Conservation (phyloP, 2,888 invertebrate species). For the Clitarchus hookeri region DNA sequence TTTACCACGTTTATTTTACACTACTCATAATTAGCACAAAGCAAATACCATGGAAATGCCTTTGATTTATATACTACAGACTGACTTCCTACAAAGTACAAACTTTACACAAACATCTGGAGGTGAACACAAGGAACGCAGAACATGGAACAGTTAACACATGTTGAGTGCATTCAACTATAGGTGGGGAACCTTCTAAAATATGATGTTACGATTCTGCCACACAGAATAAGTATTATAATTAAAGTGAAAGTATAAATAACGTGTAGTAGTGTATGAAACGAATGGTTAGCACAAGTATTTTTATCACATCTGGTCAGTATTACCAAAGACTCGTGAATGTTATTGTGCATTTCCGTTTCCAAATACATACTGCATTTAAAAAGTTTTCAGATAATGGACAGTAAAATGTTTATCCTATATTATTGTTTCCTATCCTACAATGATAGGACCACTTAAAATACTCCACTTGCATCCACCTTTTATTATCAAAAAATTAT, state of each 20-base stretch:
- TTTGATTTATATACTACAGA: background rate
- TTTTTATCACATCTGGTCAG: conserved; percentile 14
- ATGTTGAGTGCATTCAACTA: conserved; percentile 4
- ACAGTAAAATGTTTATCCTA: conserved; percentile 4
- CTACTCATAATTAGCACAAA: conserved; percentile 1
- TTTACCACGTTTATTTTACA: background rate
- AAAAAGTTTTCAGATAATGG: conserved; percentile 4
- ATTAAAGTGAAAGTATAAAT: conserved; percentile 7
- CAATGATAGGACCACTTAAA: conserved; percentile 11
- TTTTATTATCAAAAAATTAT: conserved; percentile 14
- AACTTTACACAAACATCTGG: background rate
- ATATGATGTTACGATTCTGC: background rate
- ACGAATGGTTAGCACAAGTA: background rate
- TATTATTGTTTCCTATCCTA: conserved; percentile 7
- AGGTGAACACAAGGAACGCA: conserved; percentile 14
- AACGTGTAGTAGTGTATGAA: background rate
- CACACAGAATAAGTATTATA: background rate
- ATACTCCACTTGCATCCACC: background rate
- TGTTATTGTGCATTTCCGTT: background rate
- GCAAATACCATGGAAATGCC: conserved; percentile 1
- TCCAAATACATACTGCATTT: background rate
- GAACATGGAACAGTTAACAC: conserved; percentile 14
- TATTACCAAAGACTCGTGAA: background rate
- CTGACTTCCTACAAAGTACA: background rate
- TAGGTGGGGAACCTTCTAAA: conserved; percentile 8